Conservation (phyloP, 2,797 vertebrate species). For the Chaenodraco wilsoni region DNA sequence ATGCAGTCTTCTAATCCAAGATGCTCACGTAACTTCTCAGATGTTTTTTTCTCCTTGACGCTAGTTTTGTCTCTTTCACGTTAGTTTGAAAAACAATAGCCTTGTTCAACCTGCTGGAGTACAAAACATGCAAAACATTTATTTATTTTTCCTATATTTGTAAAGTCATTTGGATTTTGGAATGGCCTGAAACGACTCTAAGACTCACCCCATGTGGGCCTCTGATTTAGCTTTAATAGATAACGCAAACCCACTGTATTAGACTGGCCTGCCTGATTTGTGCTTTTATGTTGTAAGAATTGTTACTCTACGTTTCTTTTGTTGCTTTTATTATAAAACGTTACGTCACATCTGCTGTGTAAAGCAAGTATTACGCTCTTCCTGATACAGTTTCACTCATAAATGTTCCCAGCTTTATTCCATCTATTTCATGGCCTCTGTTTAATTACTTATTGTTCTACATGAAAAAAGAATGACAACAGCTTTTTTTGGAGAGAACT, state of each 20-base stretch:
- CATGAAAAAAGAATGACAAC: slow-evolving; percentile 31
- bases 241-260: background rate
- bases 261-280: background rate
- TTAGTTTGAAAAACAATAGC: background rate
- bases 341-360: background rate
- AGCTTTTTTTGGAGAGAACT: slow-evolving; percentile 35
- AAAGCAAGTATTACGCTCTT: background rate
- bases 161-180: background rate
- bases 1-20: background rate
- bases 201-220: background rate
- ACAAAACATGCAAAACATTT: background rate
- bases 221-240: slow-evolving; percentile 11
- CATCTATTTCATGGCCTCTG: background rate
- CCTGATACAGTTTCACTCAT: background rate
- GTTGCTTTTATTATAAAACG: slow-evolving; percentile 5
- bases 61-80: background rate
- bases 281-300: background rate
- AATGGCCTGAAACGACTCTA: background rate
- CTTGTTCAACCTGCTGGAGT: background rate
- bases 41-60: background rate
- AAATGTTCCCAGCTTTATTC: background rate
- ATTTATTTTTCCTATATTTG: background rate
- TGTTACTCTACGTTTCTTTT: background rate
- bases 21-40: background rate
- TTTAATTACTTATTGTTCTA: slow-evolving; percentile 37